Percentiles rank a stretch among this genome's conserved stretches.
Evolutionary conservation across 2,113 vertebrate genomes (phyloP).

Genomic region (Callionymus lyra): DNA sequence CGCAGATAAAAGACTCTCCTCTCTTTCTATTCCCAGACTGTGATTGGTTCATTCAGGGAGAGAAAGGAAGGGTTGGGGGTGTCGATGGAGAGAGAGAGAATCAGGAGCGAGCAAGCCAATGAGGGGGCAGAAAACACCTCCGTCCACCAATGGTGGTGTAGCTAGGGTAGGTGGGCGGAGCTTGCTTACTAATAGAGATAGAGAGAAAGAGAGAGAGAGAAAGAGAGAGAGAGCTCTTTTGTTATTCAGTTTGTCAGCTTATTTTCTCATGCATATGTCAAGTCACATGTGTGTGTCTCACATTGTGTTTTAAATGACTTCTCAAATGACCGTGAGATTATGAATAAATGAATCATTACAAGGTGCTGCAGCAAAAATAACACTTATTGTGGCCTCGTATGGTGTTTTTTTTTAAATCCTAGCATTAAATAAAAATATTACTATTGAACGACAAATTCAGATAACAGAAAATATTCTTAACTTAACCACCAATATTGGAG

Average conservation of each 20-base stretch:
- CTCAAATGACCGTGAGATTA: too few species aligned
- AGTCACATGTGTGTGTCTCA: conserved; percentile 8
- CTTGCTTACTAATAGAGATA: conserved; percentile 15
- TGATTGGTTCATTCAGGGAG: conserved; percentile 1
- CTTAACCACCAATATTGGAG: too few species aligned
- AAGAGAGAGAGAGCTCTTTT: conserved; percentile 26
- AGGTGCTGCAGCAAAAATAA: too few species aligned
- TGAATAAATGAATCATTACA: too few species aligned
- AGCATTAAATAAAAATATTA: too few species aligned
- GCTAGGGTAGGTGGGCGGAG: conserved; percentile 16
- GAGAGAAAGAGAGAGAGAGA: conserved; percentile 8
- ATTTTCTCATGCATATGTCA: conserved; percentile 26
- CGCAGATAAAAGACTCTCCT: conserved; percentile 2
- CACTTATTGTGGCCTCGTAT: too few species aligned
- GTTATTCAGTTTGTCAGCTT: conserved; percentile 29
- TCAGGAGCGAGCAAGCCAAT: conserved; percentile 39
- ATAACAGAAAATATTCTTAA: too few species aligned
- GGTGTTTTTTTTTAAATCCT: too few species aligned
- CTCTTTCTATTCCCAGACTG: too few species aligned
- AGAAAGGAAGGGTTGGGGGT: conserved; percentile 48
- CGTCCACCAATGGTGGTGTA: conserved; percentile 31
- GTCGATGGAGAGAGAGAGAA: too few species aligned
- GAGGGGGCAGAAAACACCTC: conserved; percentile 32
- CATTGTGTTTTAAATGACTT: not conserved
- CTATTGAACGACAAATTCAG: too few species aligned